phyloP scores from a whole-genome alignment of 2,797 vertebrate genomes.

The Ptychadena robeensis region DNA sequence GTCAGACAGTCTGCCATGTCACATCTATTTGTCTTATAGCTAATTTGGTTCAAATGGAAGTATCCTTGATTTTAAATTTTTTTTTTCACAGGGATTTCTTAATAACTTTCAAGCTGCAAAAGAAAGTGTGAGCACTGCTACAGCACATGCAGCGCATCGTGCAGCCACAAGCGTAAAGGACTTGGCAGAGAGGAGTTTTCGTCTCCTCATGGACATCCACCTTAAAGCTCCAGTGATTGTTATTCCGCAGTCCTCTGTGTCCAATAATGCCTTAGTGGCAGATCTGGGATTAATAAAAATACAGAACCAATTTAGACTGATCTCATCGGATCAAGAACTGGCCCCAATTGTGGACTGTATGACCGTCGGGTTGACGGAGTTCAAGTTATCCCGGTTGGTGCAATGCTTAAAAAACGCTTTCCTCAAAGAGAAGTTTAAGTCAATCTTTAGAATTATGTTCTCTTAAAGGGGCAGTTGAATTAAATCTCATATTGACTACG shows the following conservation, averaged over 20 bases:
- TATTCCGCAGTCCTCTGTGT: conserved; percentile 89
- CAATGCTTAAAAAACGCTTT: background rate
- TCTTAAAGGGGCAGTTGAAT: background rate
- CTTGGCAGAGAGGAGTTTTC: conserved; percentile 89
- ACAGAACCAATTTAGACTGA: conserved; percentile 79
- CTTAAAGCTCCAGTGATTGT: conserved; percentile 93
- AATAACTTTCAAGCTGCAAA: conserved; percentile 85
- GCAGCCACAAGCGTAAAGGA: conserved; percentile 90
- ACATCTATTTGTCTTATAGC: no score
- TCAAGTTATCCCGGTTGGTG: conserved; percentile 83
- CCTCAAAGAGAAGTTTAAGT: background rate
- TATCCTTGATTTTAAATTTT: background rate
- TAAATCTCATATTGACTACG: no score
- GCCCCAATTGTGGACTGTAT: conserved; percentile 84
- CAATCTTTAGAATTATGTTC: background rate
- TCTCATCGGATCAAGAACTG: conserved; percentile 69
- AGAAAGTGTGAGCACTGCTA: conserved; percentile 85
- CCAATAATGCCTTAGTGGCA: conserved; percentile 81
- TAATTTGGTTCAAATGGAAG: background rate
- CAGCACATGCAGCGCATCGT: conserved; percentile 90
- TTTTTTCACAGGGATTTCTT: conserved; percentile 73
- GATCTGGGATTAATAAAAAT: conserved; percentile 92
- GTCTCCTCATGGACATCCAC: conserved; percentile 83
- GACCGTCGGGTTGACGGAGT: conserved; percentile 81
- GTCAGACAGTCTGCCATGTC: background rate